Evolutionary conservation across 1,140 invertebrate species (phyloP), one percentile per base, ranked within the genome.

Genomic region (Macrostomum lignano): DNA sequence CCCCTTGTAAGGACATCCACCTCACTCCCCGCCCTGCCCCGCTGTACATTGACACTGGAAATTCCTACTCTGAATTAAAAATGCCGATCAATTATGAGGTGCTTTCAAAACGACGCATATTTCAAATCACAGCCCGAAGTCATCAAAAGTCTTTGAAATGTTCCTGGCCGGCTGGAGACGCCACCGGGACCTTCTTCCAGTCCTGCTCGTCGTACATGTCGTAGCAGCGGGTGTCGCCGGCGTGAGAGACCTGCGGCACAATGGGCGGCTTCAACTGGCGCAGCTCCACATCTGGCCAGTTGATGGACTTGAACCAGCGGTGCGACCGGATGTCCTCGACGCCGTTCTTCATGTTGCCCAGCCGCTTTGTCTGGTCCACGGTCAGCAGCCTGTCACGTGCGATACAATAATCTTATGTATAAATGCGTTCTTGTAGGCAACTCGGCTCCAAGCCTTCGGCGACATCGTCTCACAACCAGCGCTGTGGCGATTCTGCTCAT

Each of bases 341-440:
- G 15, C 77, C 78, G 58, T 73, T 74, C 73, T 78, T 58, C n/a
- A 67, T 63, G 47, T 44, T 98, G 33, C 88, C 88, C 60, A 81
- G 96, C 47, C 88, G 71, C 52, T 96, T 96, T 34, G 88, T 96
- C 39, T 96, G 64, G 58, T 96, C 88, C 11, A 94, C 84, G 64
- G 96, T 88, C 32, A 98, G 66, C 31, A 96, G 61, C 56, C 93
- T 82, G 52, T 81, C 82, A 23, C 91, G 72, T 30, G 91, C 64
- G 60, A 91, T 81, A 45, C 64, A n/a, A n/a, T n/a, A n/a, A n/a
- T n/a, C n/a, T n/a, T n/a, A n/a, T n/a, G n/a, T n/a, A n/a, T n/a
- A n/a, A n/a, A n/a, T n/a, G n/a, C n/a, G n/a, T n/a, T n/a, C n/a
- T n/a, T n/a, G n/a, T n/a, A n/a, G n/a, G n/a, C n/a, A n/a, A n/a